These are phyloP conservation scores for Thysanoteuthis rhombus DNA, from an alignment of 2,888 invertebrate species.

Conservation along the genomic window DNA sequence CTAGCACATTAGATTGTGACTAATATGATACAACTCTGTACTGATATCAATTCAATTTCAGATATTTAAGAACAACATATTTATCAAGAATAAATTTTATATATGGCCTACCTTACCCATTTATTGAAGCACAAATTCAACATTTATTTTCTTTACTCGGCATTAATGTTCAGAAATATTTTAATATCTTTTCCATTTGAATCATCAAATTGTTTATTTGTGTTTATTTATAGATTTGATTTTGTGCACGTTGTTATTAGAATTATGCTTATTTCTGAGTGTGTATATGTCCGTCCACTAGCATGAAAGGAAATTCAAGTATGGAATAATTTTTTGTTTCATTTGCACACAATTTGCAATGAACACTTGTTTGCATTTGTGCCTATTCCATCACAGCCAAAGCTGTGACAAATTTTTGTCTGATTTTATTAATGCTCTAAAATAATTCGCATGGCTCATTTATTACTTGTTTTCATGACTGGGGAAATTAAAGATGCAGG, in stretches of 20 bases:
- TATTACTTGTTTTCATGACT: too few species aligned
- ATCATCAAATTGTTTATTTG: background rate
- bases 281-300: too few species aligned
- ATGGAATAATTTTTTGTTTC: too few species aligned
- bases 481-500: too few species aligned
- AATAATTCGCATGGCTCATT: too few species aligned
- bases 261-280: background rate
- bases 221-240: background rate
- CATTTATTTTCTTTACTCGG: background rate
- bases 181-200: constrained; percentile 12
- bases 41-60: background rate
- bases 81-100: constrained; percentile 12
- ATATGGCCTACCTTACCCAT: background rate
- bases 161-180: background rate
- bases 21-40: background rate
- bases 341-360: too few species aligned
- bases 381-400: too few species aligned
- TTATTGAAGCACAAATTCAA: background rate
- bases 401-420: too few species aligned
- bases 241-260: background rate
- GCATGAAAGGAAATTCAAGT: too few species aligned
- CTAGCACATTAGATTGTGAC: background rate
- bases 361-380: too few species aligned
- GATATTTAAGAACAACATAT: background rate
- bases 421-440: too few species aligned